Evolutionary conservation across 2,113 vertebrate species (phyloP).

Genomic region (Lota lota): DNA sequence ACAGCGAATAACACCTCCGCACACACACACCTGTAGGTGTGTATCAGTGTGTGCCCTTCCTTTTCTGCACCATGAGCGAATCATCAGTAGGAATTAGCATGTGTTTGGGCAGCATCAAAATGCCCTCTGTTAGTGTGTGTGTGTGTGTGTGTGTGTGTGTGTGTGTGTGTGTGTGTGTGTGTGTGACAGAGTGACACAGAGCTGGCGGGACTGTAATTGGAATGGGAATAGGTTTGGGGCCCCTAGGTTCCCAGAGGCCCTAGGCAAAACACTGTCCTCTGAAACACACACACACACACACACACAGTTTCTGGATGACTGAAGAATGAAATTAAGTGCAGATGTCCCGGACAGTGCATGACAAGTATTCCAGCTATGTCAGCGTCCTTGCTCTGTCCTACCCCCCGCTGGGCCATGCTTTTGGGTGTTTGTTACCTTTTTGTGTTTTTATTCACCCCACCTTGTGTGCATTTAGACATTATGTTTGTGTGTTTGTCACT

Average conservation of each 20-base stretch:
- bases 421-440: not conserved
- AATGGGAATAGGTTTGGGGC: slow-evolving; percentile 46
- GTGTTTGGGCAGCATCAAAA: not conserved
- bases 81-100: too few relatives aligned
- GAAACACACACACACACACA: slow-evolving; percentile 29
- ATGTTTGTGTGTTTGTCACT: too few relatives aligned
- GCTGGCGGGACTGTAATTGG: slow-evolving; percentile 50
- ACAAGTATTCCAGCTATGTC: slow-evolving; percentile 29
- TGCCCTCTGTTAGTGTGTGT: not conserved
- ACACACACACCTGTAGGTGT: not conserved
- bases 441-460: not conserved
- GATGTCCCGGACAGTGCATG: slow-evolving; percentile 40
- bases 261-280: slow-evolving; percentile 46
- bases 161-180: not conserved
- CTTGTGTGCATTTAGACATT: not conserved
- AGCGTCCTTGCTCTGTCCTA: slow-evolving; percentile 20
- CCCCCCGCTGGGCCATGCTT: not conserved
- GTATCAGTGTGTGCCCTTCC: not conserved
- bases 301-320: slow-evolving; percentile 30
- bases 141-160: not conserved
- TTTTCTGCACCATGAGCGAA: too few relatives aligned
- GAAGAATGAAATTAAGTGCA: slow-evolving; percentile 39
- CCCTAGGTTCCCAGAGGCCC: slow-evolving; percentile 45
- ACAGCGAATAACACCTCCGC: not conserved
- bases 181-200: slow-evolving; percentile 16